phyloP scores from a whole-genome alignment of 2,797 vertebrate genomes.

The Notolepis coatsorum region DNA sequence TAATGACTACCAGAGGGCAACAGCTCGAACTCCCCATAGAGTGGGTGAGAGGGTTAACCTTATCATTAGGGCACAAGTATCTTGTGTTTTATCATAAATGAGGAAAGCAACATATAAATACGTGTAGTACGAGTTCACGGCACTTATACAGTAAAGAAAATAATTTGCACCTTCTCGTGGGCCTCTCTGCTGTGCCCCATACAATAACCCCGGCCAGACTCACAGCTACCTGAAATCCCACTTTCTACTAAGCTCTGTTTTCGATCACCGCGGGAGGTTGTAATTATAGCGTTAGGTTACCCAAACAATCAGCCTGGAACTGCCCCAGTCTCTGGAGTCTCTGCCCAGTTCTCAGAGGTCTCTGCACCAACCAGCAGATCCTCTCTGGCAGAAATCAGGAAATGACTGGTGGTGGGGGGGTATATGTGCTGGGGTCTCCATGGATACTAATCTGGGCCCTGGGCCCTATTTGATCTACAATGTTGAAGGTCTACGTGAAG shows the following conservation, averaged over 20 bases:
- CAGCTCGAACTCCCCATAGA: no score
- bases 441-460: slow-evolving; percentile 31
- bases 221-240: slow-evolving; percentile 59
- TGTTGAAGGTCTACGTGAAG: slow-evolving; percentile 8
- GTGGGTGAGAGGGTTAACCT: no score
- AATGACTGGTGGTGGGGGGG: slow-evolving; percentile 13
- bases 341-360: slow-evolving; percentile 49
- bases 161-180: neutral
- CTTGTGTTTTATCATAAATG: no score
- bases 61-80: no score
- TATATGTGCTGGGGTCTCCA: slow-evolving; percentile 9
- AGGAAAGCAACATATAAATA: neutral
- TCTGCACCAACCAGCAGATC: slow-evolving; percentile 34
- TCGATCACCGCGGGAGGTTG: slow-evolving; percentile 73
- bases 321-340: no score
- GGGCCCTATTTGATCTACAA: slow-evolving; percentile 23
- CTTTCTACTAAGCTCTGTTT: slow-evolving; percentile 67
- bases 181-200: slow-evolving; percentile 42
- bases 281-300: slow-evolving; percentile 77
- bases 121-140: neutral
- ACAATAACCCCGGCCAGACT: slow-evolving; percentile 48
- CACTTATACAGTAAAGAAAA: neutral
- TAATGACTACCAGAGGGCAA: no score
- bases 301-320: slow-evolving; percentile 40
- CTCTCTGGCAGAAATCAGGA: slow-evolving; percentile 31